phyloP scores from a whole-genome alignment of 1,140 invertebrate species.

The Camponotus floridanus region DNA sequence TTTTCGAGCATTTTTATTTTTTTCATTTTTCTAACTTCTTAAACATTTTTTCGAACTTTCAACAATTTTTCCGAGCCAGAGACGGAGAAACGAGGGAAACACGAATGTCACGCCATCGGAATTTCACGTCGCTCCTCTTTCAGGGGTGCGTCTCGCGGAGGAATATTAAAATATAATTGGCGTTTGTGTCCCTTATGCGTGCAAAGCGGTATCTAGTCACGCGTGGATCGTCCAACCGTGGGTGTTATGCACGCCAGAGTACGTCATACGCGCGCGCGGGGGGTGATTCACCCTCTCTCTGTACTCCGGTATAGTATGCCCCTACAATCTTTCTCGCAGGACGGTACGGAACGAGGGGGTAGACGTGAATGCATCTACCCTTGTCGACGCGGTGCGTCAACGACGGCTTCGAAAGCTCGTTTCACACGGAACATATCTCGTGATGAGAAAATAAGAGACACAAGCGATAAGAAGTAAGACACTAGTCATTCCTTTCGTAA shows the following conservation, averaged over 20 bases:
- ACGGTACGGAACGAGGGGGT: constrained; percentile 38
- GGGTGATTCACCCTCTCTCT: constrained; percentile 82
- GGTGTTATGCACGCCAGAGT: constrained; percentile 84
- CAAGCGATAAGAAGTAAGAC: background rate
- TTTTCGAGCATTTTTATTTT: background rate
- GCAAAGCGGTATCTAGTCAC: constrained; percentile 84
- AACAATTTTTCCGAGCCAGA: background rate
- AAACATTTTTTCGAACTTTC: background rate
- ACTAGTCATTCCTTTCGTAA: background rate
- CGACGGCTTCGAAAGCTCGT: constrained; percentile 69
- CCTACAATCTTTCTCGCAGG: constrained; percentile 66
- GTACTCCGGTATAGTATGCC: constrained; percentile 53
- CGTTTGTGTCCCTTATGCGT: constrained; percentile 81
- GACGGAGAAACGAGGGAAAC: background rate
- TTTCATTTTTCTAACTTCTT: background rate
- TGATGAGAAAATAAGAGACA: background rate
- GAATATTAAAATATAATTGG: constrained; percentile 85
- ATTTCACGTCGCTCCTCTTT: constrained; percentile 60
- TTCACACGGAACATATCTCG: constrained; percentile 67
- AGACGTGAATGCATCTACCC: constrained; percentile 74
- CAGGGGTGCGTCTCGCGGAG: constrained; percentile 47
- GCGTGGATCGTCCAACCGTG: constrained; percentile 80
- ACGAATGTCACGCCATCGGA: constrained; percentile 45
- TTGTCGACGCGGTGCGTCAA: constrained; percentile 68
- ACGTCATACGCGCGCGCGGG: constrained; percentile 73